Evolutionary conservation across 2,113 vertebrate species (phyloP), one percentile per base, ranked within the genome.

Genomic region (Dipodomys stephensi): DNA sequence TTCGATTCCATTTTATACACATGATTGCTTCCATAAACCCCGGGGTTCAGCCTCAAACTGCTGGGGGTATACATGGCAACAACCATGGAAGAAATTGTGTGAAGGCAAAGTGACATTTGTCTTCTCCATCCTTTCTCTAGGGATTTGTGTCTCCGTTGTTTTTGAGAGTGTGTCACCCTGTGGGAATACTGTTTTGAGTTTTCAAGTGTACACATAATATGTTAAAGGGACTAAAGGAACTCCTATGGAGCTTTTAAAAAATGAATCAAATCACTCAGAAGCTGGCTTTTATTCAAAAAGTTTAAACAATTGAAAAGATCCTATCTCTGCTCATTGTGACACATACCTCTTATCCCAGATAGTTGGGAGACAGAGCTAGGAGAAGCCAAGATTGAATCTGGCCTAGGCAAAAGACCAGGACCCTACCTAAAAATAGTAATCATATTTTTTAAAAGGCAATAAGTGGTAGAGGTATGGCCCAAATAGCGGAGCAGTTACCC

Each of bases 1-100:
- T 69, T 88, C 64, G 28, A 78, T 44, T 90, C 83, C 68, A 46
- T 76, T 92, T 83, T 25, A 25, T n/a, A n/a, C 81, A 74, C 83
- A 49, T 35, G 53, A 80, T 60, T 78, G 71, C 53, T 78, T 74
- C 44, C 30, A 27, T n/a, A 67, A 80, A 68, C 15, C 69, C 15
- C 69, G 19, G 23, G n/a, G 44, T 57, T 68, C 91, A 27, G 27
- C 71, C 39, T 16, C 68, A 39, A 35, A 32, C 39, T 78, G 39
- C 60, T 65, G 32, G 13, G 44, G 44, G 22, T 25, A 32, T 49
- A 39, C 30, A 7, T 7, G 2, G n/a, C 35, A 60, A 22, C 13
- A 64, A 32, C 32, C 9, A 7, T 16, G 30, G 46, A 22, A 89
- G 64, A 89, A 87, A 74, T 0, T 62, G 2, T 28, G 13, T 71